These are phyloP conservation scores for Ostrea edulis DNA, from an alignment of 1,140 invertebrate species.

Conservation along the genomic window DNA sequence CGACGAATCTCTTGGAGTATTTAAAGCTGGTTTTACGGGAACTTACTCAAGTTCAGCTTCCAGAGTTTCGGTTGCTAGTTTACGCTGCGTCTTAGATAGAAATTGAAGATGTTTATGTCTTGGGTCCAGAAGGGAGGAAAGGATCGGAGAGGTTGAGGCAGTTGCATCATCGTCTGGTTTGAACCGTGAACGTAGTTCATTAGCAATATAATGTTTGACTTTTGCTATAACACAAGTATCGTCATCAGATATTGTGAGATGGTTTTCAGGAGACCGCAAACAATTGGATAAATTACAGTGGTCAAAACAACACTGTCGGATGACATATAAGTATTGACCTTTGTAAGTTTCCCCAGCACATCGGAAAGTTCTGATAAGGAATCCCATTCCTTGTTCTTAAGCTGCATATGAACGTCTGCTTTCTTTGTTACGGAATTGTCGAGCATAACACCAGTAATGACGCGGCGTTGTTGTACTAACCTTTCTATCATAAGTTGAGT, in stretches of 20 bases:
- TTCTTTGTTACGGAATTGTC: no score
- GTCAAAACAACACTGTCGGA: no score
- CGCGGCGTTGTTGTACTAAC: conserved; percentile 15
- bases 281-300: no score
- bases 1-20: no score
- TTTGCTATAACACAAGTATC: conserved; percentile 37
- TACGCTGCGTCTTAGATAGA: not conserved
- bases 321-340: no score
- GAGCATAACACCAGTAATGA: no score
- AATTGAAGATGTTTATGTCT: not conserved
- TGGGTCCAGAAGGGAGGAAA: conserved; percentile 15
- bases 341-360: no score
- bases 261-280: no score
- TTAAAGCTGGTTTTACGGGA: not conserved
- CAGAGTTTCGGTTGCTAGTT: not conserved
- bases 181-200: not conserved
- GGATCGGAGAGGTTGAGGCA: not conserved
- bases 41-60: not conserved
- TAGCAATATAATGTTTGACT: conserved; percentile 16
- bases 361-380: no score
- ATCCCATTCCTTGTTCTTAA: no score
- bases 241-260: no score
- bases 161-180: not conserved
- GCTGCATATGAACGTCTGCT: no score
- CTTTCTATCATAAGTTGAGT: conserved; percentile 33